Percentiles rank a stretch among this genome's conserved stretches.
Conservation (phyloP, 2,797 vertebrate genomes). For the Phaenicophaeus curvirostris region DNA sequence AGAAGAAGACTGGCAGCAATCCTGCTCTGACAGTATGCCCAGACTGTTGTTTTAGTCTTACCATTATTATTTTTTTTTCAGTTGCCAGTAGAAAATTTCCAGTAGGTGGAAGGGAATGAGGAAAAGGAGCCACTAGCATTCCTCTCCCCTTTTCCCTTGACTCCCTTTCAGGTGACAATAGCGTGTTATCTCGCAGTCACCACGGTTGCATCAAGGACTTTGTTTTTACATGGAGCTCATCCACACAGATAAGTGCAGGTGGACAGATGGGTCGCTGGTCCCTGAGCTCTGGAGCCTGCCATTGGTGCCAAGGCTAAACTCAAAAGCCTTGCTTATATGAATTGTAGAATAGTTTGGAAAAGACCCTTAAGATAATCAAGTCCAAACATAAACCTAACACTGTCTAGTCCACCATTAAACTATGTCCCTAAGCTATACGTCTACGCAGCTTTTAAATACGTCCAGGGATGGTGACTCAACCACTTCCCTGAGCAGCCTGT, state of each 20-base stretch:
- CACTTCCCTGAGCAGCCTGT: not conserved
- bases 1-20: not conserved
- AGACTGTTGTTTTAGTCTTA: not conserved
- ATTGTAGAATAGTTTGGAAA: not conserved
- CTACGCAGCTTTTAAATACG: too few species aligned
- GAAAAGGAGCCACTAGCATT: fast-evolving
- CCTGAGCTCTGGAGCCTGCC: not conserved
- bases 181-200: not conserved
- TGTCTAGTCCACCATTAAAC: not conserved
- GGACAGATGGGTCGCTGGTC: not conserved
- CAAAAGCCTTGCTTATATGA: not conserved
- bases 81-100: not conserved
- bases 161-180: not conserved
- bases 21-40: not conserved
- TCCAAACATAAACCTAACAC: not conserved
- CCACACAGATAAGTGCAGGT: not conserved
- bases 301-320: not conserved
- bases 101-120: not conserved
- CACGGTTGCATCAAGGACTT: not conserved
- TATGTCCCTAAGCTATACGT: too few species aligned
- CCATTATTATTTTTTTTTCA: not conserved
- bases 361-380: too few species aligned
- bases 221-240: not conserved
- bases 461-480: too few species aligned
- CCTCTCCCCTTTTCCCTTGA: not conserved